phyloP scores from a whole-genome alignment of 2,113 vertebrate species.

The crab-eating macaque (Macaca fascicularis) region DNA sequence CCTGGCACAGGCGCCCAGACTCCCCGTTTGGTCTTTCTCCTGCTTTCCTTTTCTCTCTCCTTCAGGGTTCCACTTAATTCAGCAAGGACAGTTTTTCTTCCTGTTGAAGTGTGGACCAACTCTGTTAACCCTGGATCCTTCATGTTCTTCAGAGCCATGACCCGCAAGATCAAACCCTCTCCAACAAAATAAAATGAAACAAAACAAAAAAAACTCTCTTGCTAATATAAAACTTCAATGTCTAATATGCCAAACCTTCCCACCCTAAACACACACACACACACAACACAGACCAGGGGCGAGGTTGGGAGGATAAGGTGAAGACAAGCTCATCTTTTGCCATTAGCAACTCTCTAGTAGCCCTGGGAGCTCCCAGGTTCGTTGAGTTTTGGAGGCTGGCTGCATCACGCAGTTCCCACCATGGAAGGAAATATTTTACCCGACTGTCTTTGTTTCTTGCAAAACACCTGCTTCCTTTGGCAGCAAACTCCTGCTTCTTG shows the following conservation, averaged over 20 bases:
- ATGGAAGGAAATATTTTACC: background rate
- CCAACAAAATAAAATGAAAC: background rate
- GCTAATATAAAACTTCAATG: background rate
- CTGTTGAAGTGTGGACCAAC: background rate
- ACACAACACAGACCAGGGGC: background rate
- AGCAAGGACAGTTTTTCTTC: background rate
- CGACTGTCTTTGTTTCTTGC: background rate
- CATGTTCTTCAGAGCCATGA: background rate
- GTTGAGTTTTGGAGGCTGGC: background rate
- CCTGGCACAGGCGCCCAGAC: background rate
- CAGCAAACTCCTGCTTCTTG: background rate
- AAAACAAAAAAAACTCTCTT: background rate
- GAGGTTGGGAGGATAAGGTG: background rate
- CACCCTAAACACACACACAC: background rate
- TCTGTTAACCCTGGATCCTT: background rate
- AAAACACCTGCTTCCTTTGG: background rate
- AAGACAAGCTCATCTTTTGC: background rate
- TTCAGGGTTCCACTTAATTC: background rate
- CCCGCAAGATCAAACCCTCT: background rate
- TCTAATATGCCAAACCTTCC: background rate
- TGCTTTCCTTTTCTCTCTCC: background rate
- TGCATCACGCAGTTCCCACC: accelerated
- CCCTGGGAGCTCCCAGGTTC: background rate
- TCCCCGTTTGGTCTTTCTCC: background rate
- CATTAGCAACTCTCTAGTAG: background rate